Conservation (phyloP, 2,797 vertebrate species). For the Characodon lateralis region DNA sequence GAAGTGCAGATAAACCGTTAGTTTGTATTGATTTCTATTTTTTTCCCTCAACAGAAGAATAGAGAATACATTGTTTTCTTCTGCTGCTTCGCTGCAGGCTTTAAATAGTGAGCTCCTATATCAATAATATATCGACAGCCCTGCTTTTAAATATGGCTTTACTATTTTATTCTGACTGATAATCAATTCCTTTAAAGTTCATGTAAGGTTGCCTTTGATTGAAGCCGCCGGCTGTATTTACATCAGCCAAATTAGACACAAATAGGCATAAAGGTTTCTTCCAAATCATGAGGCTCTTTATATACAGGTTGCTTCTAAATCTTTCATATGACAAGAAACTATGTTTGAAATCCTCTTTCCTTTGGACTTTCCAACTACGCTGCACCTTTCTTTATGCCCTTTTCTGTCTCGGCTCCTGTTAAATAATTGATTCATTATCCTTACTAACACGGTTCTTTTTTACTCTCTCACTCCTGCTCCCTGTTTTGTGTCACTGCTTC, state of each 20-base stretch:
- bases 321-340: slow-evolving; percentile 32
- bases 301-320: neutral
- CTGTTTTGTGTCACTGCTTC: slow-evolving; percentile 53
- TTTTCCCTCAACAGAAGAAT: neutral
- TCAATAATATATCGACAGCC: slow-evolving; percentile 44
- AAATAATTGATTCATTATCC: slow-evolving; percentile 73
- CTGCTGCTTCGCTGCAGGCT: slow-evolving; percentile 18
- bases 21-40: slow-evolving; percentile 8
- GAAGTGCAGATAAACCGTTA: slow-evolving; percentile 15
- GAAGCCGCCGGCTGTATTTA: slow-evolving; percentile 38
- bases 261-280: slow-evolving; percentile 22
- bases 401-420: slow-evolving; percentile 54
- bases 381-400: slow-evolving; percentile 41
- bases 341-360: slow-evolving; percentile 35
- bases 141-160: slow-evolving; percentile 28
- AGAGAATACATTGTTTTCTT: slow-evolving; percentile 20
- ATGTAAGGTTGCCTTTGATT: slow-evolving; percentile 29
- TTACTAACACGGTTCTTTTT: slow-evolving; percentile 37
- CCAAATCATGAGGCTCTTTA: neutral
- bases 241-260: slow-evolving; percentile 36
- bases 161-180: slow-evolving; percentile 29
- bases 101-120: slow-evolving; percentile 18
- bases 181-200: slow-evolving; percentile 26
- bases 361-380: slow-evolving; percentile 35
- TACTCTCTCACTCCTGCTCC: slow-evolving; percentile 42